phyloP scores from a whole-genome alignment of 1,140 invertebrate genomes.

The Drosophila subpulchrella region DNA sequence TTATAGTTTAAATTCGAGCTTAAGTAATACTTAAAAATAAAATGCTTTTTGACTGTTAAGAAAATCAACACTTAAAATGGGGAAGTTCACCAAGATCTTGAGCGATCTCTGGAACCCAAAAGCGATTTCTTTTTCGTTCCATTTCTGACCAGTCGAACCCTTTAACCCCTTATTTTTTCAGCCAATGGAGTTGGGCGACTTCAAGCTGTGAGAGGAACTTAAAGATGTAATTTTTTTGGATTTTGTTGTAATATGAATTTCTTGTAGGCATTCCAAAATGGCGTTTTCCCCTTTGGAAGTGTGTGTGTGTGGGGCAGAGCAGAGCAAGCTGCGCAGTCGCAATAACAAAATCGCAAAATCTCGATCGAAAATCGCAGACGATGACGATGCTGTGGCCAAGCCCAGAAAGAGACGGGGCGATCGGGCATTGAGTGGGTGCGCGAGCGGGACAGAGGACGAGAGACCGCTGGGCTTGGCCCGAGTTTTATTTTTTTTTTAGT shows the following conservation, averaged over 20 bases:
- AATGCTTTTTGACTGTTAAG: no score
- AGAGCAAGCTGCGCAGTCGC: conserved; percentile 57
- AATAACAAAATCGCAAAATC: conserved; percentile 13
- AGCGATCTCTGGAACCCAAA: not conserved
- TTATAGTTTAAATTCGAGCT: no score
- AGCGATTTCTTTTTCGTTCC: not conserved
- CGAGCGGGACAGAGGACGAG: conserved; percentile 3
- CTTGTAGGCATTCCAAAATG: conserved; percentile 24
- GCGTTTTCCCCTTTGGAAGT: conserved; percentile 10
- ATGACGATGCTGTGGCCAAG: conserved; percentile 65
- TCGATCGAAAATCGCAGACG: conserved; percentile 29
- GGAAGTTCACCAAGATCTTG: not conserved
- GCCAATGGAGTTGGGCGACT: conserved; percentile 11
- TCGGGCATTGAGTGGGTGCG: not conserved
- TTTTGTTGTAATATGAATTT: conserved; percentile 13
- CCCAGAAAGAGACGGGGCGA: conserved; percentile 42
- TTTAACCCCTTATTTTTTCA: conserved; percentile 4
- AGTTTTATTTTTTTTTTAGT: conserved; percentile 10
- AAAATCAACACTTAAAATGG: not conserved
- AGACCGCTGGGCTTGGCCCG: conserved; percentile 51
- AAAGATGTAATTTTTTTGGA: conserved; percentile 23
- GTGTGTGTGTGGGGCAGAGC: conserved; percentile 7
- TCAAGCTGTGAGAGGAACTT: conserved; percentile 26
- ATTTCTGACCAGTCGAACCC: conserved; percentile 9
- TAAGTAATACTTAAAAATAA: no score